Evolutionary conservation across 2,888 invertebrate genomes (phyloP).

Genomic region (Rutpela maculata): DNA sequence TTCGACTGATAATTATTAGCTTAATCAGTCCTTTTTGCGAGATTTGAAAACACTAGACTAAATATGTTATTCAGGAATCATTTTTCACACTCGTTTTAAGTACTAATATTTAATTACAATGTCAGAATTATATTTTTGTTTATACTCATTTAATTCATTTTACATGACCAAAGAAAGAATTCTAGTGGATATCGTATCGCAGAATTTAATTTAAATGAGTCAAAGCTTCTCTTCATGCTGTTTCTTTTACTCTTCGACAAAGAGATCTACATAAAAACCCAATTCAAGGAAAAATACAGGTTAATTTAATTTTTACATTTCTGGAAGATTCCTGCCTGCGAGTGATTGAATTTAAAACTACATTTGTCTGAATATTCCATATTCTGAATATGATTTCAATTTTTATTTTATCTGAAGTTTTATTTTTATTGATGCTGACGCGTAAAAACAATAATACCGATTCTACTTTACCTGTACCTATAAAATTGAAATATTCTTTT

Average conservation of each 20-base stretch:
- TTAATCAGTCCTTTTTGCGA: no score
- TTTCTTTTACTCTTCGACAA: background rate
- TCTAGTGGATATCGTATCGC: background rate
- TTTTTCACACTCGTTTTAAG: no score
- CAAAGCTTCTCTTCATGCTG: background rate
- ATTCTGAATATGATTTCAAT: slow-evolving; percentile 20
- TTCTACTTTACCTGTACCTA: background rate
- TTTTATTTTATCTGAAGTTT: slow-evolving; percentile 24
- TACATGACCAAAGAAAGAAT: background rate
- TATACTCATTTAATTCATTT: background rate
- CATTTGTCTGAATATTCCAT: slow-evolving; percentile 28
- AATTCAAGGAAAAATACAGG: slow-evolving; percentile 18
- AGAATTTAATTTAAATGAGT: background rate
- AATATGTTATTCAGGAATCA: no score
- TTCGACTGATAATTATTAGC: no score
- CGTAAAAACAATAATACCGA: background rate
- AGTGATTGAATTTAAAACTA: slow-evolving; percentile 36
- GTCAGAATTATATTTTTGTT: no score
- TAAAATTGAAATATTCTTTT: background rate
- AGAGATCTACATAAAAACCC: slow-evolving; percentile 5
- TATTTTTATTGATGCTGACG: slow-evolving; percentile 8
- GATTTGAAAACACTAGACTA: no score
- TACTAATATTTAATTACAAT: no score
- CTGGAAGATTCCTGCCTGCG: slow-evolving; percentile 26
- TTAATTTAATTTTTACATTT: slow-evolving; percentile 38